Evolutionary conservation across 1,140 invertebrate genomes (phyloP).

Genomic region (Calosoma granatense): DNA sequence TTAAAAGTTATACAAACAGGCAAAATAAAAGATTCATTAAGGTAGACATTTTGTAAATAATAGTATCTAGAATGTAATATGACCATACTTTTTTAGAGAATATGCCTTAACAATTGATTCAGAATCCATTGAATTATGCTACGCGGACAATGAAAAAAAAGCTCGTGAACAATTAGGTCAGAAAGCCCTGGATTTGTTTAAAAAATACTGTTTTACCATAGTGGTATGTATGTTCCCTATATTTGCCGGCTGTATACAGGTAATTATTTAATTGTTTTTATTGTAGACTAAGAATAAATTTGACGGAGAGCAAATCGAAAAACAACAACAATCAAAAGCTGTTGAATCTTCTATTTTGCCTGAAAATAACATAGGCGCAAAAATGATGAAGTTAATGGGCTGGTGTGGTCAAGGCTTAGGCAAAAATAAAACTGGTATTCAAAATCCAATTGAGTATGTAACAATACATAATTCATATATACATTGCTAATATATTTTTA

Average conservation of each 20-base stretch:
- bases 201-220: constrained; percentile 41
- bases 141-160: background rate
- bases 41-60: background rate
- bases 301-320: too few species aligned
- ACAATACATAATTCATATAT: background rate
- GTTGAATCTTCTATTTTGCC: too few species aligned
- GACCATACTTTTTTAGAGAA: too few species aligned
- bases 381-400: constrained; percentile 69
- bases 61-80: too few species aligned
- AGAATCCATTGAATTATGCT: background rate
- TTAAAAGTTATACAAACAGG: too few species aligned
- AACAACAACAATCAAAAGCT: too few species aligned
- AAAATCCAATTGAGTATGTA: constrained; percentile 48
- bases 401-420: constrained; percentile 71
- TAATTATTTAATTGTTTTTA: too few species aligned
- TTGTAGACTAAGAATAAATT: too few species aligned
- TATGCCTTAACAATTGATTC: background rate
- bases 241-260: too few species aligned
- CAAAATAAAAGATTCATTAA: too few species aligned
- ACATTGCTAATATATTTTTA: background rate
- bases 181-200: constrained; percentile 33
- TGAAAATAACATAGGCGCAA: constrained; percentile 49
- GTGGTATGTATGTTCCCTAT: too few species aligned
- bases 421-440: constrained; percentile 54
- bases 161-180: constrained; percentile 17